These are phyloP conservation scores for Pachyseris speciosa DNA, from an alignment of 64 coral and sea anemone genomes.

Conservation along the genomic window DNA sequence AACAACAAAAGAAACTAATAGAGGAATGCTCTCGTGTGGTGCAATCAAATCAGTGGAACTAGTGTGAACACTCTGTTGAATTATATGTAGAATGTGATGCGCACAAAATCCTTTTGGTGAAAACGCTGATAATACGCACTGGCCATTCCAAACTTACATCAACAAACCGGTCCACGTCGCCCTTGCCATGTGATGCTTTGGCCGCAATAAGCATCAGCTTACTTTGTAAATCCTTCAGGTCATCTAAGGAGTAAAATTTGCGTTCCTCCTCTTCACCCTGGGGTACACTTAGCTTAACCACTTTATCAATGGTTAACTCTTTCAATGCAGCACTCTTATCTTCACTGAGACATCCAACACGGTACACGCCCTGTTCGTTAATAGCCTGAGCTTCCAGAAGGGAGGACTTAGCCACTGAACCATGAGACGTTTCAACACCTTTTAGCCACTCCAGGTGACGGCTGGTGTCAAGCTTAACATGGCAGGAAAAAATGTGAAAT, in stretches of 20 bases:
- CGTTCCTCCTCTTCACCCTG: not conserved
- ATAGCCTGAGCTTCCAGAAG: constrained; percentile 69
- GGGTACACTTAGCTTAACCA: not conserved
- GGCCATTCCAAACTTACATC: constrained; percentile 40
- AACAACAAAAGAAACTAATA: not conserved
- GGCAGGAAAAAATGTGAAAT: not conserved
- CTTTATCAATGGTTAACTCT: not conserved
- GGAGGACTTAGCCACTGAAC: constrained; percentile 82
- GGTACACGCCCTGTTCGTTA: constrained; percentile 60
- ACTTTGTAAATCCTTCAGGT: constrained; percentile 64
- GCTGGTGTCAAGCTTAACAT: constrained; percentile 65
- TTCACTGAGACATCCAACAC: constrained; percentile 37
- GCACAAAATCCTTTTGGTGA: too few species aligned
- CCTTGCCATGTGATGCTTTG: constrained; percentile 57
- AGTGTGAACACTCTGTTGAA: too few species aligned
- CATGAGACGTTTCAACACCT: constrained; percentile 80
- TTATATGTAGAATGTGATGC: too few species aligned
- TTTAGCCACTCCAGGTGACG: constrained; percentile 86
- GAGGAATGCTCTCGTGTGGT: not conserved
- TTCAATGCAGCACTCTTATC: not conserved
- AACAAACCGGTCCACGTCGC: constrained; percentile 59
- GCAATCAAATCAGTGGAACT: too few species aligned
- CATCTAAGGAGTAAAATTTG: constrained; percentile 33
- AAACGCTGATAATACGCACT: too few species aligned
- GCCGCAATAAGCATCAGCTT: constrained; percentile 77